Evolutionary conservation across 1,140 invertebrate genomes (phyloP).

Genomic region (Diabrotica virgifera): DNA sequence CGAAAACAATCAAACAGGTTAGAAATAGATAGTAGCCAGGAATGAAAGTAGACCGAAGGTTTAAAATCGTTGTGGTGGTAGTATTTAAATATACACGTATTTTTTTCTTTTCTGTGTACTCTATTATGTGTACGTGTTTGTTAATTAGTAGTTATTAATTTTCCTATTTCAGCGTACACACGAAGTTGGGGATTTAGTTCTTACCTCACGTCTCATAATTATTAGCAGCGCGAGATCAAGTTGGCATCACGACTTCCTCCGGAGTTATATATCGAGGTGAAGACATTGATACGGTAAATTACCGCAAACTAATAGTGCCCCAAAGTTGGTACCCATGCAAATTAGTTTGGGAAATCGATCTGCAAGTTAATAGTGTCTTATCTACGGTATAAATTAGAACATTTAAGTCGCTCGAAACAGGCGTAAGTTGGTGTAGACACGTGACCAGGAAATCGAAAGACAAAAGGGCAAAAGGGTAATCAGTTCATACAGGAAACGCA

Average conservation of each 20-base stretch:
- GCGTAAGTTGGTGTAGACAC: constrained; percentile 1
- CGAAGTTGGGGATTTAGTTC: no score
- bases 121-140: no score
- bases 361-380: constrained; percentile 8
- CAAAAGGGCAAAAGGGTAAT: not conserved
- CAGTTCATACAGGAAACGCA: no score
- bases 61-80: no score
- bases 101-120: no score
- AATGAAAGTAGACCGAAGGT: no score
- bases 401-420: constrained; percentile 11
- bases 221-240: not conserved
- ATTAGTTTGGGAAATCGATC: constrained; percentile 7
- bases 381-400: constrained; percentile 13
- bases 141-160: no score
- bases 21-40: no score
- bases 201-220: not conserved
- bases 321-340: constrained; percentile 12
- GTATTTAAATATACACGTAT: no score
- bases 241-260: not conserved
- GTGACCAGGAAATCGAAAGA: constrained; percentile 9
- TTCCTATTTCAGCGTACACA: no score
- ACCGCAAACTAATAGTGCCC: constrained; percentile 6
- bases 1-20: no score
- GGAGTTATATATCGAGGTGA: constrained; percentile 6
- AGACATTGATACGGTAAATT: constrained; percentile 14